Conservation (phyloP, 2,113 vertebrate species). For the Synodontis membranacea region DNA sequence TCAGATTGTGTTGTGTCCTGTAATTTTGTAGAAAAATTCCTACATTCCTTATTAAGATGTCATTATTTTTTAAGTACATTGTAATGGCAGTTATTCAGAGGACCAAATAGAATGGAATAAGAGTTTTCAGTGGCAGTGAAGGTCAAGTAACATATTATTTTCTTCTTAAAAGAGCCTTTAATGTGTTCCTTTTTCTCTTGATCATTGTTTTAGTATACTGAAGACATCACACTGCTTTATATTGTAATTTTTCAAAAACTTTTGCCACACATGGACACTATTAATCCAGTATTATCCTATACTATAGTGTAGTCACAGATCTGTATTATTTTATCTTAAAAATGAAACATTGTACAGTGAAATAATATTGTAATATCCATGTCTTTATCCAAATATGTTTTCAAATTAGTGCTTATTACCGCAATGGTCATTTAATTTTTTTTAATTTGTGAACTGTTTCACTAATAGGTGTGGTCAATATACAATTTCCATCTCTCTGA, state of each 20-base stretch:
- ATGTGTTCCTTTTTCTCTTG: not conserved
- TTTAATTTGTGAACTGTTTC: not conserved
- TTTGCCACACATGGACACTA: not conserved
- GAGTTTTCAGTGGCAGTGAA: not conserved
- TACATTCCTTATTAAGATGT: not conserved
- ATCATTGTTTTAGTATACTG: not conserved
- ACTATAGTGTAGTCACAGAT: not conserved
- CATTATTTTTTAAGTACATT: conserved; percentile 1
- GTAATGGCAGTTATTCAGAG: not conserved
- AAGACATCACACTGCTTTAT: not conserved
- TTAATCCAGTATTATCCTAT: not conserved
- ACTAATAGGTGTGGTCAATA: not conserved
- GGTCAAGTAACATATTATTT: not conserved
- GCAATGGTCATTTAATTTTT: not conserved
- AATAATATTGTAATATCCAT: not conserved
- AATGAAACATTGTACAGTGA: not conserved
- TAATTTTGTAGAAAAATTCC: not conserved
- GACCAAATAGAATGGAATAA: not conserved
- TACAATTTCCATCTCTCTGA: not conserved
- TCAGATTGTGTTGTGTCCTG: no score
- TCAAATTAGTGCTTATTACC: not conserved
- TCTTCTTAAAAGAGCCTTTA: not conserved
- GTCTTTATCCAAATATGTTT: not conserved
- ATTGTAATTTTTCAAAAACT: not conserved
- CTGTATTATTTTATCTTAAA: not conserved